Base-by-base conservation (phyloP, 2,888 invertebrate genomes). In the Ormyrus nitidulus region DNA sequence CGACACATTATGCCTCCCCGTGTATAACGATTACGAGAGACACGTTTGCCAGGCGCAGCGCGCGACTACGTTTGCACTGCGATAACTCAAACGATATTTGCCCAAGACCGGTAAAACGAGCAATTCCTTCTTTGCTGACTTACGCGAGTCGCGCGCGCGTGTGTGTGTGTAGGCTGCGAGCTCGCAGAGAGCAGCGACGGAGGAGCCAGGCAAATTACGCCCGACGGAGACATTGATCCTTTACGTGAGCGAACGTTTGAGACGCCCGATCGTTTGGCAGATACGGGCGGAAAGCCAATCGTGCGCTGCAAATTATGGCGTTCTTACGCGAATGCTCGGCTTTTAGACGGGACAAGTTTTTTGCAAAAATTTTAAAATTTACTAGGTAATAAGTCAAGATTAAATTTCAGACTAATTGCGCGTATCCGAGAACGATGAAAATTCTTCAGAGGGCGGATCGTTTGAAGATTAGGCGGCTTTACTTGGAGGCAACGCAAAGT, bases 61-160 rank as follows among this genome's bases (percentile, higher is more conserved):
- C 58, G 48, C 62, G 48, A 19, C 48, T 73, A 51, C 66, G 66
- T 78, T 77, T 78, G 69, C 75, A 19, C 56, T 72, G 71, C 75
- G 61, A 72, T 80, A 80, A 80, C 62, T 80, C 71, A 72, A 49
- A 53, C 80, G 71, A 72, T 72, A 68, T 76, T 76, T 75, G 65
- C 58, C 48, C n/a, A 49, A 68, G 59, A 49, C 51, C 77, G 69
- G 53, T 34, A 68, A 77, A 70, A 69, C 51, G 77, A 71, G 77
- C 77, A 70, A 69, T 69, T 76, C 59, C 69, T 69, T 76, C 76
- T 13, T 61, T 56, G 74, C 61, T 49, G 34, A 34, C 34, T 34
- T 3, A 3, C 34, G 34, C 34, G 34, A 2, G 19, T 19, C 19
- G 19, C 19, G 64, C 8, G 11, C 11, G 34, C 34, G 61, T 19